phyloP scores from a whole-genome alignment of 2,888 invertebrate species.

The Xylophagus ater region DNA sequence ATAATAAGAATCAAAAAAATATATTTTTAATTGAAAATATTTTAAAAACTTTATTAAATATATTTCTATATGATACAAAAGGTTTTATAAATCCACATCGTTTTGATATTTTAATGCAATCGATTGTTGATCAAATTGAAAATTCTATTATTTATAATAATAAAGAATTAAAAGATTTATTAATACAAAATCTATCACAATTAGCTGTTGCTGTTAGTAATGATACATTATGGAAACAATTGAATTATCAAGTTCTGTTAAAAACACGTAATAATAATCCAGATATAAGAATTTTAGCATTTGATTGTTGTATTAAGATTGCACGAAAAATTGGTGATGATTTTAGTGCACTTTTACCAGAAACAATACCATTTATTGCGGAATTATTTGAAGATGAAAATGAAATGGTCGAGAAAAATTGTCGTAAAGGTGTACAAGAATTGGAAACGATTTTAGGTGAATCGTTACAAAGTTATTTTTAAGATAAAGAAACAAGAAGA shows the following conservation, averaged over 20 bases:
- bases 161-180: slow-evolving; percentile 45
- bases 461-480: slow-evolving; percentile 80
- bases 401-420: slow-evolving; percentile 65
- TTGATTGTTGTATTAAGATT: slow-evolving; percentile 64
- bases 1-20: slow-evolving; percentile 47
- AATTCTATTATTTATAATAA: slow-evolving; percentile 54
- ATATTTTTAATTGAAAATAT: slow-evolving; percentile 57
- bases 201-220: slow-evolving; percentile 73
- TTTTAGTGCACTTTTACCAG: slow-evolving; percentile 78
- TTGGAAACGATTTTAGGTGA: slow-evolving; percentile 81
- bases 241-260: slow-evolving; percentile 80
- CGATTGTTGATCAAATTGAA: slow-evolving; percentile 80
- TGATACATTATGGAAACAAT: slow-evolving; percentile 78
- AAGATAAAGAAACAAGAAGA: slow-evolving; percentile 23
- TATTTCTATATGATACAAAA: slow-evolving; percentile 74
- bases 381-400: slow-evolving; percentile 88
- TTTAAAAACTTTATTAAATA: slow-evolving; percentile 59
- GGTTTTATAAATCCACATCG: slow-evolving; percentile 75
- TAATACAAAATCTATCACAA: slow-evolving; percentile 72
- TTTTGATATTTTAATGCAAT: slow-evolving; percentile 74
- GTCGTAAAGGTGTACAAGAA: slow-evolving; percentile 69
- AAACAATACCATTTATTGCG: slow-evolving; percentile 87
- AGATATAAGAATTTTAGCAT: slow-evolving; percentile 58
- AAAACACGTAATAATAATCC: slow-evolving; percentile 72
- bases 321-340: slow-evolving; percentile 78